These are phyloP conservation scores for Dryococelus australis DNA, from an alignment of 2,888 invertebrate genomes.

Conservation along the genomic window DNA sequence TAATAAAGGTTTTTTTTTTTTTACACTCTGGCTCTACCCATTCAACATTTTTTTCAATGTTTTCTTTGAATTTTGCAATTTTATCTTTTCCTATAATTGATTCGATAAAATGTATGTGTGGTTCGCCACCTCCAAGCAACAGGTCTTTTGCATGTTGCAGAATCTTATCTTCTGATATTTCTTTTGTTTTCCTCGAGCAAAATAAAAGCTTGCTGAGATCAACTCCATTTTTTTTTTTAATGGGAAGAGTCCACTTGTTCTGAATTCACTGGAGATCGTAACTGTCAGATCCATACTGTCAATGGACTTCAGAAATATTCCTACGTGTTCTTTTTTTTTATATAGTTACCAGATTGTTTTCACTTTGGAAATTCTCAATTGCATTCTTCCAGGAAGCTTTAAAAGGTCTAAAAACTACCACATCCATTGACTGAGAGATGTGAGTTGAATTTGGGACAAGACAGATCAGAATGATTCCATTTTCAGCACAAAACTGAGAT, in stretches of 20 bases:
- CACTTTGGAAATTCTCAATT: conserved; percentile 46
- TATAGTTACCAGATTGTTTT: conserved; percentile 45
- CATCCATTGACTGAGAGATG: conserved; percentile 56
- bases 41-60: neutral
- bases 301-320: conserved; percentile 43
- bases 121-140: neutral
- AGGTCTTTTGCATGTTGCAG: neutral
- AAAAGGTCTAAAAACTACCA: conserved; percentile 54
- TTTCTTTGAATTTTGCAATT: neutral
- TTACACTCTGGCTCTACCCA: neutral
- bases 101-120: neutral
- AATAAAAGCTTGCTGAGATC: neutral
- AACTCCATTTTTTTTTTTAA: neutral
- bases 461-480: conserved; percentile 53
- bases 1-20: neutral
- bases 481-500: no score
- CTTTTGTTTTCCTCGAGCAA: neutral
- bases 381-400: conserved; percentile 53
- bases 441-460: conserved; percentile 53
- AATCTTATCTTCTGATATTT: no score
- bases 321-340: conserved; percentile 49
- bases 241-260: neutral
- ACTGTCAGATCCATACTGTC: neutral
- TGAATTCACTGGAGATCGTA: neutral
- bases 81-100: neutral